A percentile compares a stretch with the other conserved stretches of the same genome.
Conservation (phyloP, 2,797 vertebrate genomes). For the Crossoptilon crossoptilon region DNA sequence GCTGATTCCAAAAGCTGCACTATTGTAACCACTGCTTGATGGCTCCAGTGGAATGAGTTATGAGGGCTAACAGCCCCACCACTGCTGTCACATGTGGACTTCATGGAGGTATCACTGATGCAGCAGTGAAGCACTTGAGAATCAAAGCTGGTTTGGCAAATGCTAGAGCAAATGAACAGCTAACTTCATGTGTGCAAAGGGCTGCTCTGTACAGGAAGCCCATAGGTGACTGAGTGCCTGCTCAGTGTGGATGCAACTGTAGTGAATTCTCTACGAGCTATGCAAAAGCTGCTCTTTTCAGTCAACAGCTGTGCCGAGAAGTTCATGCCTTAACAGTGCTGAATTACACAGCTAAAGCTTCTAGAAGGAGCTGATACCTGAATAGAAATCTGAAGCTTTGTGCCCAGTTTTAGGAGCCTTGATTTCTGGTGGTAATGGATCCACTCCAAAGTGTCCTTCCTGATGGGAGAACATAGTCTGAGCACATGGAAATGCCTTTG, state of each 20-base stretch:
- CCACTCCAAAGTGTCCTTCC: neutral
- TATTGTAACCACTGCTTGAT: neutral
- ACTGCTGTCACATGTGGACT: conserved; percentile 26
- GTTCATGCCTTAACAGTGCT: conserved; percentile 45
- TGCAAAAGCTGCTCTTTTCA: conserved; percentile 59
- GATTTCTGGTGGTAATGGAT: neutral
- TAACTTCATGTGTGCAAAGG: conserved; percentile 13
- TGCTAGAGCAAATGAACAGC: conserved; percentile 51
- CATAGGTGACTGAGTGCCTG: conserved; percentile 65
- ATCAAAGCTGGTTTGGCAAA: conserved; percentile 62
- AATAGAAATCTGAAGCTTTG: neutral
- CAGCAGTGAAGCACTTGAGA: conserved; percentile 30
- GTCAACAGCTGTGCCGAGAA: conserved; percentile 39
- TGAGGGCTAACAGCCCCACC: conserved; percentile 9
- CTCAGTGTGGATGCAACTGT: conserved; percentile 55
- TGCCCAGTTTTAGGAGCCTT: conserved; percentile 21
- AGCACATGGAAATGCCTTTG: conserved; percentile 42
- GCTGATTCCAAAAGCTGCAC: neutral
- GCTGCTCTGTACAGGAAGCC: conserved; percentile 53
- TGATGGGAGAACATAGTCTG: neutral
- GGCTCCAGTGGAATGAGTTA: conserved; percentile 38
- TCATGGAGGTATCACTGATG: conserved; percentile 1
- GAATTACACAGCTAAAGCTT: conserved; percentile 62
- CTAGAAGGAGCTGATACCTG: neutral
- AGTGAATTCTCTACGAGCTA: conserved; percentile 65